These are phyloP conservation scores for Eriocheir sinensis DNA, from an alignment of 1,140 invertebrate genomes.

Conservation along the genomic window DNA sequence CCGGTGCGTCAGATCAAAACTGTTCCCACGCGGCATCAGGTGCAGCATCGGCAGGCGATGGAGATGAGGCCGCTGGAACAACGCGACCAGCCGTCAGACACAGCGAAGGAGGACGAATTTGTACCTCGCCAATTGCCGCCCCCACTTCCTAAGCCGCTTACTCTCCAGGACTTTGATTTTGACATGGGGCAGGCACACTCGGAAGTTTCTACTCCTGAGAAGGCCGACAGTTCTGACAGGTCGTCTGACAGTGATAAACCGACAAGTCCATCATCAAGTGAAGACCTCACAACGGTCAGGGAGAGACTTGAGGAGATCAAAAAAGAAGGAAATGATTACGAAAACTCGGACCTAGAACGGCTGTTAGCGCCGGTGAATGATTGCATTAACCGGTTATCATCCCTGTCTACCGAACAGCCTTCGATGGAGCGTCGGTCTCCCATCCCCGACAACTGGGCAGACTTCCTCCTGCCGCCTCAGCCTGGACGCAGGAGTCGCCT, in stretches of 20 bases:
- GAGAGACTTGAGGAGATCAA: constrained; percentile 73
- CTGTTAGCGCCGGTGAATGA: constrained; percentile 78
- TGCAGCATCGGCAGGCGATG: constrained; percentile 39
- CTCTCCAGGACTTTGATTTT: constrained; percentile 52
- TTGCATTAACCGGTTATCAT: constrained; percentile 77
- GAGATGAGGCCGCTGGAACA: constrained; percentile 16
- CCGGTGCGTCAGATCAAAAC: constrained; percentile 79
- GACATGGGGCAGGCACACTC: constrained; percentile 53
- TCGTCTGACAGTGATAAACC: constrained; percentile 74
- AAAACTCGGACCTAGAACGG: constrained; percentile 72
- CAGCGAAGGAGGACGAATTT: constrained; percentile 30
- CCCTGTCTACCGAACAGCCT: constrained; percentile 59
- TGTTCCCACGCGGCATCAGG: constrained; percentile 63
- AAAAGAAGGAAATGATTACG: constrained; percentile 63
- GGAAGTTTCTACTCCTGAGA: constrained; percentile 71
- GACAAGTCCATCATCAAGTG: constrained; percentile 70
- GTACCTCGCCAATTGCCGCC: constrained; percentile 53
- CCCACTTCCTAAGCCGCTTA: constrained; percentile 47
- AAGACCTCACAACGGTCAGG: constrained; percentile 67
- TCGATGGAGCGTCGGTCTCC: constrained; percentile 75
- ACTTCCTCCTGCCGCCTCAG: constrained; percentile 78
- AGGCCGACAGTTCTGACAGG: constrained; percentile 67
- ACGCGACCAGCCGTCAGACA: neutral
- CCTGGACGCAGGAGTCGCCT: constrained; percentile 77
- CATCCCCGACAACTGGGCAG: constrained; percentile 79